Evolutionary conservation across 2,888 invertebrate genomes (phyloP).

Genomic region (Malachius bipustulatus): DNA sequence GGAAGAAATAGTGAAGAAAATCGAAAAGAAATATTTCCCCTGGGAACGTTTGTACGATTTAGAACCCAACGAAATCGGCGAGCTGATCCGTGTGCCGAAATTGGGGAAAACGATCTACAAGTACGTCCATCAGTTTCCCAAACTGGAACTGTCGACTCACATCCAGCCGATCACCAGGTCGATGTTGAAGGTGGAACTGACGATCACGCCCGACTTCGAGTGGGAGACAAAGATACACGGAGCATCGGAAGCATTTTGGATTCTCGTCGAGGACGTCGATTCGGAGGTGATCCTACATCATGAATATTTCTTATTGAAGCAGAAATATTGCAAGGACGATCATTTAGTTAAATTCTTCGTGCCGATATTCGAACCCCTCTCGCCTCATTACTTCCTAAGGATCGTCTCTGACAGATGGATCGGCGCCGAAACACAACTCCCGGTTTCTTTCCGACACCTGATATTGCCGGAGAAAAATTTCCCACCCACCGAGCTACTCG

Average conservation of each 20-base stretch:
- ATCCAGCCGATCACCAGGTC: constrained; percentile 95
- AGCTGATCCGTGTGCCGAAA: constrained; percentile 81
- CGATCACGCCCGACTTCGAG: constrained; percentile 96
- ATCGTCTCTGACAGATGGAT: constrained; percentile 88
- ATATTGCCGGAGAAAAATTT: constrained; percentile 97
- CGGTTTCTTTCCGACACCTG: constrained; percentile 93
- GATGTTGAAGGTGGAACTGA: constrained; percentile 88
- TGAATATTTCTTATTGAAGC: constrained; percentile 83
- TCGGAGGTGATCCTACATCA: constrained; percentile 88
- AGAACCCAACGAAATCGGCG: constrained; percentile 95
- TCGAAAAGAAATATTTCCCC: constrained; percentile 95
- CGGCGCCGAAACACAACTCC: constrained; percentile 89
- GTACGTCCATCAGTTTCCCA: constrained; percentile 94
- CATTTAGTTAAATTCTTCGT: constrained; percentile 96
- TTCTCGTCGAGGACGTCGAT: constrained; percentile 77
- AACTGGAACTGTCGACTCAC: constrained; percentile 89
- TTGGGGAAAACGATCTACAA: constrained; percentile 91
- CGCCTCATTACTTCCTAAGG: constrained; percentile 93
- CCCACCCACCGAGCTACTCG: constrained; percentile 93
- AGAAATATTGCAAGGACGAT: constrained; percentile 88
- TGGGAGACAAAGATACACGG: constrained; percentile 94
- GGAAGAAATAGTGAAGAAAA: constrained; percentile 90
- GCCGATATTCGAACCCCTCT: constrained; percentile 95
- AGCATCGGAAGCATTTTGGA: constrained; percentile 78
- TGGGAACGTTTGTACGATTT: constrained; percentile 93